phyloP scores from a whole-genome alignment of 2,888 invertebrate genomes.

The Scaptomyza tumidula region DNA sequence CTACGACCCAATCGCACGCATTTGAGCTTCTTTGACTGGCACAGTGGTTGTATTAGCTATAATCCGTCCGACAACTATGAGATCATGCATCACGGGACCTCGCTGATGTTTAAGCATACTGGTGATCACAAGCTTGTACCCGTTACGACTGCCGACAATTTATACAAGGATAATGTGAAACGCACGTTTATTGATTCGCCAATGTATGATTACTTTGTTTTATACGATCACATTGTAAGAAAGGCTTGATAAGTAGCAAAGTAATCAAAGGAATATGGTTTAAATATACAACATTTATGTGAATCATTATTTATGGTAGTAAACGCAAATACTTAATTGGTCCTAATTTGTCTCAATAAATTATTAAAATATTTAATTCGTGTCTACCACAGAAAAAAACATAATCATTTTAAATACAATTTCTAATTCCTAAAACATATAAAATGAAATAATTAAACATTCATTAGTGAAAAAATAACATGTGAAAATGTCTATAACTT shows the following conservation, averaged over 20 bases:
- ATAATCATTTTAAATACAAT: too few relatives aligned
- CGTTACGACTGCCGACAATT: conserved; percentile 27
- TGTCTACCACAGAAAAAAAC: too few relatives aligned
- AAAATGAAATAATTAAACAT: too few relatives aligned
- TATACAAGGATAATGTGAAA: conserved; percentile 32
- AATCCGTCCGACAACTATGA: conserved; percentile 49
- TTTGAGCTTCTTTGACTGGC: conserved; percentile 61
- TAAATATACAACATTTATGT: not conserved
- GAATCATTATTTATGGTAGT: too few relatives aligned
- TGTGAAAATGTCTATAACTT: too few relatives aligned
- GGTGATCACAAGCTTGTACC: conserved; percentile 57
- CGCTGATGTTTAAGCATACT: conserved; percentile 43
- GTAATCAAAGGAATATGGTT: not conserved
- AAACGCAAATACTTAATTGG: too few relatives aligned
- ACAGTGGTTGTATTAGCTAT: conserved; percentile 24
- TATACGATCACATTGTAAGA: conserved; percentile 57
- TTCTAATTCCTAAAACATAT: too few relatives aligned
- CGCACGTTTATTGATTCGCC: conserved; percentile 43
- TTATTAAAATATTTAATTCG: too few relatives aligned
- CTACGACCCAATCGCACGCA: conserved; percentile 41
- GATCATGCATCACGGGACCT: conserved; percentile 26
- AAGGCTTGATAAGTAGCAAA: conserved; percentile 36
- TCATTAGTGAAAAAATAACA: too few relatives aligned
- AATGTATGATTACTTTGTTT: conserved; percentile 39
- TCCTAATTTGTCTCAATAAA: too few relatives aligned